Evolutionary conservation across 2,113 vertebrate species (phyloP).

Genomic region (Oryzias woworae): DNA sequence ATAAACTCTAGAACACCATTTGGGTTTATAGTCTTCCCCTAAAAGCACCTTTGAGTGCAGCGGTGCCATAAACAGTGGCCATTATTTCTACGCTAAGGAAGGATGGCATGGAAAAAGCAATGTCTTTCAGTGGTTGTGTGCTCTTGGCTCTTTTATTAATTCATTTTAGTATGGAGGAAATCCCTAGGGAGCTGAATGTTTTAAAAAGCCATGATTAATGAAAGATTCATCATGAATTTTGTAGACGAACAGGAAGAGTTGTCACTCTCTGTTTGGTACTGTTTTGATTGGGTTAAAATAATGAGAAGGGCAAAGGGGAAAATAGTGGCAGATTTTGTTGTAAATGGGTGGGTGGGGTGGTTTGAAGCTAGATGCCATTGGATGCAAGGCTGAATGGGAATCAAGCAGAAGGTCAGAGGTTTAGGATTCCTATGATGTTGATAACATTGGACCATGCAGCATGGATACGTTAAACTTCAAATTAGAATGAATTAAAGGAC

Average conservation of each 20-base stretch:
- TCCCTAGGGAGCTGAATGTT: slow-evolving; percentile 67
- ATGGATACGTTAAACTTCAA: slow-evolving; percentile 19
- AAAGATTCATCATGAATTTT: slow-evolving; percentile 81
- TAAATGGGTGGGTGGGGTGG: slow-evolving; percentile 19
- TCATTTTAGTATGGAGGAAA: slow-evolving; percentile 70
- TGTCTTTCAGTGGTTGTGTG: slow-evolving; percentile 48
- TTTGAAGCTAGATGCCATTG: slow-evolving; percentile 52
- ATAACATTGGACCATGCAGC: slow-evolving; percentile 50
- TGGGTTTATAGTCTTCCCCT: slow-evolving; percentile 54
- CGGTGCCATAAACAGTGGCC: slow-evolving; percentile 73
- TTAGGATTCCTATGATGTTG: slow-evolving; percentile 64
- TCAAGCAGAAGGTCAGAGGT: slow-evolving; percentile 23
- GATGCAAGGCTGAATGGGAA: slow-evolving; percentile 30
- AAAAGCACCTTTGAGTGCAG: slow-evolving; percentile 62
- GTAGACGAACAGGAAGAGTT: slow-evolving; percentile 75
- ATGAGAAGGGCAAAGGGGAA: slow-evolving; percentile 51
- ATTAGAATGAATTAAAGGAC: neutral
- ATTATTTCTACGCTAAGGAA: slow-evolving; percentile 60
- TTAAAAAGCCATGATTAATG: slow-evolving; percentile 75
- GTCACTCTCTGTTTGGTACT: slow-evolving; percentile 76
- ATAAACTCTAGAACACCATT: slow-evolving; percentile 51
- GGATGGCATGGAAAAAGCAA: slow-evolving; percentile 55
- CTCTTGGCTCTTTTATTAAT: slow-evolving; percentile 68
- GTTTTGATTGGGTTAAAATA: slow-evolving; percentile 51
- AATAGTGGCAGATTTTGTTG: slow-evolving; percentile 34